Evolutionary conservation across 2,797 vertebrate species (phyloP), one percentile per base, ranked within the genome.

Genomic region (Orestias chungarensis): DNA sequence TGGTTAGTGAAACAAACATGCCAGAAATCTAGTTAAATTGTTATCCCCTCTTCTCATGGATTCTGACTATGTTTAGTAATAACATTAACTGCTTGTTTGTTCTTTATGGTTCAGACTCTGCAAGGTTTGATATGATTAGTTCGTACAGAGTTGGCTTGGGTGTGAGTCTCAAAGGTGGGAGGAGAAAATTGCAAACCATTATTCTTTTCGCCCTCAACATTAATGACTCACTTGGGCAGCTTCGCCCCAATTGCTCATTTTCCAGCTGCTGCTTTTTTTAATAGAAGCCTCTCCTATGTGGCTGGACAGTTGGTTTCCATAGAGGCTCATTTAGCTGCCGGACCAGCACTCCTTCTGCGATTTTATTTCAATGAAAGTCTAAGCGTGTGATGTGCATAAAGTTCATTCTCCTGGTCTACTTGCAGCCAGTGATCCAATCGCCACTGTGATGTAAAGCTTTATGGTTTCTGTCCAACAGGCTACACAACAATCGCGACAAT

Each of bases 211-310:
- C 71, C 73, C 73, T 67, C 82, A 54, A 79, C 78, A 72, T 75
- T 89, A 86, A 92, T 86, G 89, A 92, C 85, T 87, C 82, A 84
- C 87, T 87, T 82, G 91, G 91, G 87, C 81, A 86, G 85, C 83
- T 76, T 85, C 79, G 66, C 84, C 92, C 87, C 74, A 81, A 83
- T 82, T 85, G 84, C 90, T 91, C 87, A 91, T 93, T 93, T 93
- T 93, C 91, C 88, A 92, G 89, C 80, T 66, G 85, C 82, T 92
- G 90, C 82, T 76, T 91, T 76, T 91, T 87, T 91, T 91, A 93
- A 92, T 92, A 71, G 80, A 88, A 88, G 82, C 79, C 79, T 52
- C 57, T 75, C 70, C 86, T 83, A 74, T 74, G 82, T 84, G 87
- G 85, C 74, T 81, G 84, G 79, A 82, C 87, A 88, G 75, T 82